Conservation (phyloP, 2,113 vertebrate genomes). For the Periophthalmodon schlosseri region DNA sequence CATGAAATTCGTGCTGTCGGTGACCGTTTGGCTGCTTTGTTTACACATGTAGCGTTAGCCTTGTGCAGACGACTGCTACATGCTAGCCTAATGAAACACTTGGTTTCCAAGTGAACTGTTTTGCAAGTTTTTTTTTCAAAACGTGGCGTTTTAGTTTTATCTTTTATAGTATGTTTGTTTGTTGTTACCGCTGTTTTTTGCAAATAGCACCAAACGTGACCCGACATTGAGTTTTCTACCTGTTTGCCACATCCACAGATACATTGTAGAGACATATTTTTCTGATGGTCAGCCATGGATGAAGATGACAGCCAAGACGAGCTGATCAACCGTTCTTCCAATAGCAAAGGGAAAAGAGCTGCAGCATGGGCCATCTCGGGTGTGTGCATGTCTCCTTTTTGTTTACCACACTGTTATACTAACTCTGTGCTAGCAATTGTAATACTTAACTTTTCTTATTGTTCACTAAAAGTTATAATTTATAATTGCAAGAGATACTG, state of each 20-base stretch:
- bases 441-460: background rate
- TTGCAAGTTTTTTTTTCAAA: background rate
- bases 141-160: background rate
- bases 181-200: background rate
- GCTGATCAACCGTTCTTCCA: conserved; percentile 78
- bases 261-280: conserved; percentile 6
- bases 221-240: background rate
- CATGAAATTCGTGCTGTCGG: background rate
- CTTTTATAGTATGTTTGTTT: background rate
- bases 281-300: conserved; percentile 88
- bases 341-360: conserved; percentile 74
- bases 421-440: background rate
- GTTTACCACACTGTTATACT: background rate
- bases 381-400: conserved; percentile 35
- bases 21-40: conserved; percentile 51
- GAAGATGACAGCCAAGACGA: conserved; percentile 91
- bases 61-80: conserved; percentile 3
- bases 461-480: background rate
- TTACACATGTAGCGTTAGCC: conserved; percentile 61
- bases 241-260: background rate
- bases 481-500: background rate
- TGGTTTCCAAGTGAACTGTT: background rate
- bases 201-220: background rate
- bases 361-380: conserved; percentile 75
- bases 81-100: background rate